Percentiles rank a stretch among this genome's conserved stretches.
phyloP scores from a whole-genome alignment of 2,797 vertebrate genomes.

The Potorous gilbertii region DNA sequence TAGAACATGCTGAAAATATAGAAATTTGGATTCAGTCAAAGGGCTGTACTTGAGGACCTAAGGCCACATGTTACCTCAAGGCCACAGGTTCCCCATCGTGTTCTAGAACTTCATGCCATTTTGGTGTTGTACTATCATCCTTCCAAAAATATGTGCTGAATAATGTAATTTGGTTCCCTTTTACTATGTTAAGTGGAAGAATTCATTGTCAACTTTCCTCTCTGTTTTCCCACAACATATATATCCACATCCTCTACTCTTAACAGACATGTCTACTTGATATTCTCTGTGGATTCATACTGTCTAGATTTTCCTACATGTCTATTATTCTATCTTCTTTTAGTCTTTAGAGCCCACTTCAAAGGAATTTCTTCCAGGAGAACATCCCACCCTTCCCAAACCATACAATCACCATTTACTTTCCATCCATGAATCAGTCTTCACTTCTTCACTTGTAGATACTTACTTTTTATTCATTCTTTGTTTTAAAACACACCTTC shows the following conservation, averaged over 20 bases:
- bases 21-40: too few relatives aligned
- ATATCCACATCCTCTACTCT: conserved; percentile 15
- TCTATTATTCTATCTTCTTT: conserved; percentile 15
- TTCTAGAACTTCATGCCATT: conserved; percentile 11
- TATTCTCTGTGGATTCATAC: conserved; percentile 24
- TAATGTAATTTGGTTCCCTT: conserved; percentile 34
- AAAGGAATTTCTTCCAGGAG: not conserved
- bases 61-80: too few relatives aligned
- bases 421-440: conserved; percentile 33
- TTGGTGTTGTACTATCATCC: not conserved
- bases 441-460: not conserved
- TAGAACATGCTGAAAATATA: not conserved
- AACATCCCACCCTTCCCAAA: not conserved
- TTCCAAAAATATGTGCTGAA: not conserved
- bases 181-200: conserved; percentile 47
- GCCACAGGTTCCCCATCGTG: too few relatives aligned
- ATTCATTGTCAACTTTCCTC: conserved; percentile 24
- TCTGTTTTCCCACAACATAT: conserved; percentile 3
- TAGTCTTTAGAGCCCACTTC: conserved; percentile 22
- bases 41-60: too few relatives aligned
- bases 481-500: not conserved
- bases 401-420: not conserved
- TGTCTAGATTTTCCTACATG: conserved; percentile 5
- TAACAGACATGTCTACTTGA: not conserved
- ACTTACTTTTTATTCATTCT: not conserved